Evolutionary conservation across 1,140 invertebrate genomes (phyloP), one percentile per base, ranked within the genome.

Genomic region (Cotesia vestalis): DNA sequence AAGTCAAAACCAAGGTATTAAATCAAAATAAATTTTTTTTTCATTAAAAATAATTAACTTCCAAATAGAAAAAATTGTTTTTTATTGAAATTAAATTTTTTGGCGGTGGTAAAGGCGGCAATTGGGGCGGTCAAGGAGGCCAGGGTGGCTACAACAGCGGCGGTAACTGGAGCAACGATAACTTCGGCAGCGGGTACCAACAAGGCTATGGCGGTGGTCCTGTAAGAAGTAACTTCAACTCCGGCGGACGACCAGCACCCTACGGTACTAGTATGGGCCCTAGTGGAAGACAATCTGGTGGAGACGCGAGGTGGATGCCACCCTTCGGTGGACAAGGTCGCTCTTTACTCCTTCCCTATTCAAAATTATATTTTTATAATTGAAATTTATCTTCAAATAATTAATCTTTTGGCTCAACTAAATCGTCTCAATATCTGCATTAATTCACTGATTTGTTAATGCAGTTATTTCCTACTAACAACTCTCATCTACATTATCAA

Each of bases 171-270:
- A 83, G 82, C 64, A 89, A 89, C 73, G 90, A 91, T 71, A 91
- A 90, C 77, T 94, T 93, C 76, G 92, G 92, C 2, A 90, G 90
- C 72, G 90, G 91, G 36, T 94, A 94, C 77, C 92, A 94, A 75
- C 92, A 94, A 79, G 89, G 90, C 46, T 94, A 91, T 75, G 89
- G 91, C 8, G 92, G 92, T 38, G 92, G 92, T 0, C 91, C 91
- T 0, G 89, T 92, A 66, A 86, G 89, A 73, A 88, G 87, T 74
- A 90, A 90, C 71, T 92, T 92, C 78, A 92, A 91, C 73, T 90
- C 88, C 73, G 90, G 89, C 55, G 88, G 89, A 66, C 84, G 91
- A 79, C 84, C 89, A 52, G 88, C 90, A 69, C 91, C 93, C 17
- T 94, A 94, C 83, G 91, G 88, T 87, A 84, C 75, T 76, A 80